Percentiles rank a stretch among this genome's conserved stretches.
Evolutionary conservation across 2,888 invertebrate species (phyloP).

Genomic region (Xanthia togata): DNA sequence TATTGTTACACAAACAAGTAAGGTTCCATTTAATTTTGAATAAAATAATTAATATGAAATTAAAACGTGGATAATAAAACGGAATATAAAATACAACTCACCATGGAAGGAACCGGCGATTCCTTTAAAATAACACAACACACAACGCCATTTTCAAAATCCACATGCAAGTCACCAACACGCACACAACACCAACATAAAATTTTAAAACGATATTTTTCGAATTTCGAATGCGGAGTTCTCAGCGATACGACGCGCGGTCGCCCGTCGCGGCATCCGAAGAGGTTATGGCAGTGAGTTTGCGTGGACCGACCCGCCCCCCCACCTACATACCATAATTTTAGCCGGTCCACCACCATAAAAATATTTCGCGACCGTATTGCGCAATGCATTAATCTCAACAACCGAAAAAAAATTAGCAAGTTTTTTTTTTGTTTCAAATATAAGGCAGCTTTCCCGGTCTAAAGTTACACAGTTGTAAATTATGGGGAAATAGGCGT

Average conservation of each 20-base stretch:
- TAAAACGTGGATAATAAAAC: conserved; percentile 28
- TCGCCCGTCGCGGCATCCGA: conserved; percentile 73
- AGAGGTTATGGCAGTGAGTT: conserved; percentile 78
- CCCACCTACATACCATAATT: conserved; percentile 74
- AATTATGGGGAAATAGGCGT: conserved; percentile 67
- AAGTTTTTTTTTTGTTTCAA: conserved; percentile 49
- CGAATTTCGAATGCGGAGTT: conserved; percentile 63
- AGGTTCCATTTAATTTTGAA: not conserved
- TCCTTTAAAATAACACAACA: conserved; percentile 64
- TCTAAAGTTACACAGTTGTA: conserved; percentile 62
- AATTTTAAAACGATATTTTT: conserved; percentile 61
- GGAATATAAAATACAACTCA: conserved; percentile 56
- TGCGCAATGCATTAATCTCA: conserved; percentile 84
- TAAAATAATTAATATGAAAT: conserved; percentile 5
- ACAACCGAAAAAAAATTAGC: conserved; percentile 51
- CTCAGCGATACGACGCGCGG: conserved; percentile 66
- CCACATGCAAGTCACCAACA: conserved; percentile 65
- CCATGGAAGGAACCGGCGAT: conserved; percentile 67
- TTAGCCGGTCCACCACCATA: conserved; percentile 79
- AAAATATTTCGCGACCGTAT: conserved; percentile 84
- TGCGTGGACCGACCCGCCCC: conserved; percentile 71
- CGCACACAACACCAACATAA: conserved; percentile 66
- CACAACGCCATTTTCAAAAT: conserved; percentile 64
- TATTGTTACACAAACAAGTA: not conserved
- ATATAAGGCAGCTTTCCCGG: conserved; percentile 41